Conservation (phyloP, 1,140 invertebrate genomes). For the Camponotus vicinus region DNA sequence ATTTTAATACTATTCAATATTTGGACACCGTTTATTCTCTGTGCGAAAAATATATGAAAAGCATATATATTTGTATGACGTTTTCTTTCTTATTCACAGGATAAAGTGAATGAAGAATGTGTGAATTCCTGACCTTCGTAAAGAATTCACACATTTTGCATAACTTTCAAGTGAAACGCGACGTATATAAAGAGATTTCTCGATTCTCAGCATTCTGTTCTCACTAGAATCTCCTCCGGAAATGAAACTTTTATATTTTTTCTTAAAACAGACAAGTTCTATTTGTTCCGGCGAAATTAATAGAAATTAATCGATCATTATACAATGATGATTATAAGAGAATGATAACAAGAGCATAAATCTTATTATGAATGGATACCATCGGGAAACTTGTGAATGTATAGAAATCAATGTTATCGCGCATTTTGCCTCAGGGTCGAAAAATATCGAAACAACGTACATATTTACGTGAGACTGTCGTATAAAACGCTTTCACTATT, state of each 20-base stretch:
- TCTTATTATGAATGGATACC: not conserved
- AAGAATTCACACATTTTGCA: not conserved
- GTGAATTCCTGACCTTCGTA: not conserved
- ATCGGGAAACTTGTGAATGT: not conserved
- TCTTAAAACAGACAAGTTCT: not conserved
- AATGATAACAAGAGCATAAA: not conserved
- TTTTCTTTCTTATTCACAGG: not conserved
- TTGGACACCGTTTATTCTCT: not conserved
- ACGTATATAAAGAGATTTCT: slow-evolving; percentile 4
- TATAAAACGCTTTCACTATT: slow-evolving; percentile 65
- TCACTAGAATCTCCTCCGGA: not conserved
- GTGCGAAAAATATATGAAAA: not conserved
- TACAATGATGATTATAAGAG: not conserved
- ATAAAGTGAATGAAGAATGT: not conserved
- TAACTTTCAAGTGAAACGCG: slow-evolving; percentile 27
- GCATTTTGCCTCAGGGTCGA: slow-evolving; percentile 18
- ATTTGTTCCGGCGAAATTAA: not conserved
- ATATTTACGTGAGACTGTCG: not conserved
- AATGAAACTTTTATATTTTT: not conserved
- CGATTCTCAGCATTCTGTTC: not conserved
- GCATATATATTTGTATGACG: not conserved
- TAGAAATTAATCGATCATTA: not conserved
- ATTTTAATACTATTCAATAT: not conserved
- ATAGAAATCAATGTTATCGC: slow-evolving; percentile 28
- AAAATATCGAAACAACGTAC: slow-evolving; percentile 35